Conservation (phyloP, 2,797 vertebrate genomes). For the Phoxinus dragarum region DNA sequence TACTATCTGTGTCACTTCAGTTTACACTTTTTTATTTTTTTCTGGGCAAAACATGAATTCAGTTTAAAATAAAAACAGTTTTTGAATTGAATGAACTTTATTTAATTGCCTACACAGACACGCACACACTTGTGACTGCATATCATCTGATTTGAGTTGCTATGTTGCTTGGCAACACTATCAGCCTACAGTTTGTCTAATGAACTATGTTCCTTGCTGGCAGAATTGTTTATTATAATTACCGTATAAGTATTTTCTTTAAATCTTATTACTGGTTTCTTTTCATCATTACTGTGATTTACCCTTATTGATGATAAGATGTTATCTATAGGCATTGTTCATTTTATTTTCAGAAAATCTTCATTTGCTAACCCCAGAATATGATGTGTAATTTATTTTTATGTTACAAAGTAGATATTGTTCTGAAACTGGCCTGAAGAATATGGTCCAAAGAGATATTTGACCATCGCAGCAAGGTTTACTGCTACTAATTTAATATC, state of each 20-base stretch:
- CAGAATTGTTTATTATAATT: background rate
- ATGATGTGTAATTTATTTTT: background rate
- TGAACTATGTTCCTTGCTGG: background rate
- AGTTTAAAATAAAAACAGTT: background rate
- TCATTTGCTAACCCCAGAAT: background rate
- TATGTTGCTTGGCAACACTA: background rate
- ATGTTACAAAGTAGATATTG: background rate
- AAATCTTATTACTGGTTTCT: background rate
- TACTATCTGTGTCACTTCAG: background rate
- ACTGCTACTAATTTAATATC: background rate
- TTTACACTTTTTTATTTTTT: background rate
- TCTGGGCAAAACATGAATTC: background rate
- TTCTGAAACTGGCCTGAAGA: background rate
- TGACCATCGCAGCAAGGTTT: background rate
- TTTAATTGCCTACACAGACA: background rate
- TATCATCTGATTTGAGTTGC: background rate
- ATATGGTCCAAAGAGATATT: background rate
- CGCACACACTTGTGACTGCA: background rate
- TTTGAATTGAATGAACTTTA: background rate
- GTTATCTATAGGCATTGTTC: background rate
- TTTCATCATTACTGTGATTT: background rate
- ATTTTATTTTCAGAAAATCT: background rate
- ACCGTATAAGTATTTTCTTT: accelerated
- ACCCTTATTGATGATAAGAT: background rate
- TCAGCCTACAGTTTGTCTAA: background rate